Evolutionary conservation across 2,888 invertebrate genomes (phyloP).

Genomic region (Phengaris arion): DNA sequence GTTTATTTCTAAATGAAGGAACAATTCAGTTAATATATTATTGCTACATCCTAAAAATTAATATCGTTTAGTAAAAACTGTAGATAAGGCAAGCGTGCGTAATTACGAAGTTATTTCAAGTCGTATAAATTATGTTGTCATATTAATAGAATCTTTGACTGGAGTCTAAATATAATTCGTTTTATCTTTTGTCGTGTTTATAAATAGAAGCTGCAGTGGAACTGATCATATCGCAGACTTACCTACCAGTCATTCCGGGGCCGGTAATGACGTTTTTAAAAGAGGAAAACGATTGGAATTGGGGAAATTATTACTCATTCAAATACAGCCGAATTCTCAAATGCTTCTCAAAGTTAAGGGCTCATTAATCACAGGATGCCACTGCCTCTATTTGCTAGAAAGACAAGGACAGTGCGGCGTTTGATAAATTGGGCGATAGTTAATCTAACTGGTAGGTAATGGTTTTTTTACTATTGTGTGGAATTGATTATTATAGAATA

Average conservation of each 20-base stretch:
- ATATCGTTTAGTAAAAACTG: not conserved
- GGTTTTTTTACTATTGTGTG: too few species aligned
- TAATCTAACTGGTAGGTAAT: too few species aligned
- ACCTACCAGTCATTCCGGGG: not conserved
- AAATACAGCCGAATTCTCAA: too few species aligned
- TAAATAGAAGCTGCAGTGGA: conserved; percentile 17
- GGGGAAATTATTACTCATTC: too few species aligned
- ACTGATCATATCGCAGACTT: not conserved
- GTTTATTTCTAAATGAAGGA: too few species aligned
- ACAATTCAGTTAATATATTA: not conserved
- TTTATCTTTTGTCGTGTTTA: conserved; percentile 21
- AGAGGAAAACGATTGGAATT: not conserved
- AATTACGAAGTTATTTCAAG: conserved; percentile 6
- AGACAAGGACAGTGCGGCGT: too few species aligned
- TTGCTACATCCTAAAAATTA: not conserved
- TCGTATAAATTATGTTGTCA: conserved; percentile 15
- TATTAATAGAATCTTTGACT: conserved; percentile 24
- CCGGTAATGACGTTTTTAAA: not conserved
- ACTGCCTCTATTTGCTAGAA: too few species aligned
- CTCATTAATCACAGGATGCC: too few species aligned
- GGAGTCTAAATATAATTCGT: conserved; percentile 16
- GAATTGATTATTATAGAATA: too few species aligned
- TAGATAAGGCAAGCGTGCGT: not conserved
- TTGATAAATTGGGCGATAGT: too few species aligned
- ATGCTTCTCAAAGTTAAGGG: too few species aligned